Evolutionary conservation across 2,113 vertebrate species (phyloP).

Genomic region (Sminthopsis crassicaudata): DNA sequence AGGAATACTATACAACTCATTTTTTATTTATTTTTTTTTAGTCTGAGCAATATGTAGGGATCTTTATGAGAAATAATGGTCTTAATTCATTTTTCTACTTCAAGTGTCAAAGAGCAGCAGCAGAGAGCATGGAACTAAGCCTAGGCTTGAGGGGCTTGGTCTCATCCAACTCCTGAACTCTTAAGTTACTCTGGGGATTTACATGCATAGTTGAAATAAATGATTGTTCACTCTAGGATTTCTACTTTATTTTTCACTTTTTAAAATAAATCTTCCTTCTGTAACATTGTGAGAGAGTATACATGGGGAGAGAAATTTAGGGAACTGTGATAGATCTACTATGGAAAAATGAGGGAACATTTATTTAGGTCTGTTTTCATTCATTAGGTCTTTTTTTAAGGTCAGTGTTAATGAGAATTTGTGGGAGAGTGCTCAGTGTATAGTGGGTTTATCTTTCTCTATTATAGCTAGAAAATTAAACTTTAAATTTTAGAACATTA

Average conservation of each 20-base stretch:
- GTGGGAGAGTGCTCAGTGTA: not conserved
- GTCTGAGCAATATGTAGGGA: not conserved
- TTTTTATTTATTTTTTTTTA: not conserved
- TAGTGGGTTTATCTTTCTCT: not conserved
- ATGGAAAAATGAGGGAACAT: not conserved
- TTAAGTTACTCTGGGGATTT: not conserved
- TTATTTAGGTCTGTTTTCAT: not conserved
- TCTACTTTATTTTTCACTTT: not conserved
- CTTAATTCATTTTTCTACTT: slow-evolving; percentile 13
- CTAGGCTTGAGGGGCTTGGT: not conserved
- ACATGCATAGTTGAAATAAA: not conserved
- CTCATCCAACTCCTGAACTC: not conserved
- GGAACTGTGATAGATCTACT: not conserved
- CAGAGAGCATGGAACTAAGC: not conserved
- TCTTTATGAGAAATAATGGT: not conserved
- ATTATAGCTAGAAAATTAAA: not conserved
- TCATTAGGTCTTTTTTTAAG: not conserved
- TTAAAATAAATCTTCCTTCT: not conserved
- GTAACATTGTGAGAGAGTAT: not conserved
- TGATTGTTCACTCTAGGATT: not conserved
- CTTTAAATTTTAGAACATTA: not conserved
- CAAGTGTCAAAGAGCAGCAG: not conserved
- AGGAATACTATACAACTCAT: not conserved
- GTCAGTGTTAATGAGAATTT: not conserved
- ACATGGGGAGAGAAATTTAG: not conserved